Base-by-base conservation (phyloP, 2,113 vertebrate genomes). In the Ctenodactylus gundi region DNA sequence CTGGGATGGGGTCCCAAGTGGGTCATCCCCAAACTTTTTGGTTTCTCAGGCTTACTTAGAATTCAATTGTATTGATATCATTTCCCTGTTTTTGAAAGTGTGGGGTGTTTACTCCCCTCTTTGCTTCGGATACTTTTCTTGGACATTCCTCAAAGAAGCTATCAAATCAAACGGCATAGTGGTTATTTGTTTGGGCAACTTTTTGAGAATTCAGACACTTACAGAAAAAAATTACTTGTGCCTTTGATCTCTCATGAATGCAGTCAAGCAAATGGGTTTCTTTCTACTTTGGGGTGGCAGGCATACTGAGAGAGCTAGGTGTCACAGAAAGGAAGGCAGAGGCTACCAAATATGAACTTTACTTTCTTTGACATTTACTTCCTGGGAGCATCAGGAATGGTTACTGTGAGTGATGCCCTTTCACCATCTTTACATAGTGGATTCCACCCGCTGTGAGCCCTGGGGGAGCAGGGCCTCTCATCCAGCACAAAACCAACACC, bases 111-210 rank as follows among this genome's bases (percentile, higher is more conserved):
- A 51, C n/a, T 55, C 58, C 25, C 17, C 25, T 51, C 13, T 25
- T 76, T 7, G 13, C 41, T 92, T 72, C 90, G 27, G 29, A 81
- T 84, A 31, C 64, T 77, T 77, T 39, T 49, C 62, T 72, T 44
- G 4, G 21, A 91, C 29, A 88, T 76, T 95, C n/a, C 57, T 94
- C 78, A 82, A 89, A 90, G 11, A 77, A 94, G 18, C 53, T 95
- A 77, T 57, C 31, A 77, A 51, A 77, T 77, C 72, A 85, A 83
- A 92, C 46, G 41, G 29, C 41, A 55, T 81, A 34, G 75, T 36
- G 31, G 4, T 90, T 78, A 62, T 4, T 70, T 82, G 85, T 77
- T 76, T 86, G 76, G 87, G 41, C 49, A 70, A 49, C 76, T 53
- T 72, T 94, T 87, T 91, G 41, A 41, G 39, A 57, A 94, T 70